Evolutionary conservation across 1,140 invertebrate genomes (phyloP), one percentile per base, ranked within the genome.

Genomic region (Oryctes rhinoceros): DNA sequence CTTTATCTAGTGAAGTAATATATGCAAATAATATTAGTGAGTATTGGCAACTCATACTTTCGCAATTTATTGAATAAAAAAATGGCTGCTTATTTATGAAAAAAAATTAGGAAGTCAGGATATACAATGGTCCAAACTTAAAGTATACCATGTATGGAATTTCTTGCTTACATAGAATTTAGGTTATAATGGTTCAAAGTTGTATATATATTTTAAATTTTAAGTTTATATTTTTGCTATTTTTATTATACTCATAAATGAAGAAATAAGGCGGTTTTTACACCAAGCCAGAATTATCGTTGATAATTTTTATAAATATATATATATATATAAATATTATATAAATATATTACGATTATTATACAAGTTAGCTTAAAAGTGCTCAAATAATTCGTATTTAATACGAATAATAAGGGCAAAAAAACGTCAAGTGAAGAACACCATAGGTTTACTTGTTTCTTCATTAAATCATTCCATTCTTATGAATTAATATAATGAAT

Each of bases 181-280:
- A 76, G 67, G 71, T 74, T 49, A 78, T 24, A 76, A 67, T 48
- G 39, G 77, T 78, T 77, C 76, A 81, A 79, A 77, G 39, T 67
- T 79, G 65, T 71, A 71, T 59, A 82, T 83, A 82, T 83, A 83
- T 82, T 82, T 83, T 82, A 81, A 80, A 47, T 47, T 47, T 81
- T 83, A 81, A 82, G 82, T 82, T 82, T 83, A 76, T 83, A 83
- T 83, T 83, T 83, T 83, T 81, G 15, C 39, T 44, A 15, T 71
- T 76, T 76, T 76, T 76, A 76, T 76, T 76, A 76, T 76, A 76
- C 47, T 76, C 75, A 49, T 47, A 11, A 49, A 44, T 20, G 10
- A 71, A 71, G 13, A 71, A 71, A 71, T 24, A 24, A 71, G 65
- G 65, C 65, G 65, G 65, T 59, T 59, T 71, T 71, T 71, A 71